Percentiles rank a stretch among this genome's conserved stretches.
Evolutionary conservation across 2,888 invertebrate species (phyloP).

Genomic region (Tenthredo amoena): DNA sequence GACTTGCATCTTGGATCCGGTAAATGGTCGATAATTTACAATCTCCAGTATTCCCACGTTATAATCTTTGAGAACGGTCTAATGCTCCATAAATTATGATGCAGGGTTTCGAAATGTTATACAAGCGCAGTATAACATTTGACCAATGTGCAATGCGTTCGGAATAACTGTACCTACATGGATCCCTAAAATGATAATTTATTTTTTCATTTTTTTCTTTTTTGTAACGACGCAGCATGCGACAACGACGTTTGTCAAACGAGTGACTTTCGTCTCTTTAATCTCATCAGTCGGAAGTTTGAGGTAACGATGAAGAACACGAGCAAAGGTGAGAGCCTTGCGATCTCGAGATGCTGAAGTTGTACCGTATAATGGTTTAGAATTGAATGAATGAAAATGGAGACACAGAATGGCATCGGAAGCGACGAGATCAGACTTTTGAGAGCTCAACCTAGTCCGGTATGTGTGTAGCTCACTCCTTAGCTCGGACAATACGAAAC

Average conservation of each 20-base stretch:
- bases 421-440: constrained; percentile 15
- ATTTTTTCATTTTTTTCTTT: neutral
- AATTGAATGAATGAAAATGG: constrained; percentile 47
- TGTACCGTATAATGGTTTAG: neutral
- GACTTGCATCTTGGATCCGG: constrained; percentile 27
- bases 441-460: constrained; percentile 66
- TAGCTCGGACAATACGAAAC: constrained; percentile 67
- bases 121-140: constrained; percentile 37
- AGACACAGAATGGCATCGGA: constrained; percentile 15
- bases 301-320: constrained; percentile 12
- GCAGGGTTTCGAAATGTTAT: neutral
- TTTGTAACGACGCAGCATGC: neutral
- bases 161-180: neutral
- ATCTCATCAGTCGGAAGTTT: neutral
- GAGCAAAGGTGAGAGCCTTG: constrained; percentile 39
- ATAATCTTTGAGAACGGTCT: constrained; percentile 35
- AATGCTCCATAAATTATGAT: constrained; percentile 41
- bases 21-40: constrained; percentile 26
- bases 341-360: constrained; percentile 32
- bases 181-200: neutral
- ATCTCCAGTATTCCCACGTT: constrained; percentile 9
- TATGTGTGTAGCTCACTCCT: constrained; percentile 75
- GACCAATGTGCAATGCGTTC: constrained; percentile 30
- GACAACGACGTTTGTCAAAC: constrained; percentile 30
- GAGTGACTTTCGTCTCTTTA: constrained; percentile 19